Base-by-base conservation (phyloP, 2,888 invertebrate species). In the Pegoplata infirma region DNA sequence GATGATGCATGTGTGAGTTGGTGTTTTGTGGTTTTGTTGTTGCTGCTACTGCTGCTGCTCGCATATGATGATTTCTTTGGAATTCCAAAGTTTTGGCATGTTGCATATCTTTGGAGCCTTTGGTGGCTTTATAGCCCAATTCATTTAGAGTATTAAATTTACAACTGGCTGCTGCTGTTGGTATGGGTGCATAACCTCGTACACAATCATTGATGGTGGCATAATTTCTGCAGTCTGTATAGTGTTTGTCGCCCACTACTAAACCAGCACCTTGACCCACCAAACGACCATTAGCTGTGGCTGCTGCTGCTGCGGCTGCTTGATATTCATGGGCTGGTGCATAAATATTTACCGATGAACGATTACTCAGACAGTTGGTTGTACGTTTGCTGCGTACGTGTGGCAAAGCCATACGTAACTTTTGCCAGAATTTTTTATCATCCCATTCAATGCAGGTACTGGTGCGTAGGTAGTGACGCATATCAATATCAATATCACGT, bases 381-480 rank as follows among this genome's bases (percentile, higher is more conserved):
- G 86, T 84, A 28, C 87, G 87, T 72, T 87, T 88, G 69, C 82
- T 86, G 3, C 85, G 81, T 23, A 80, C 44, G 66, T 86, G 95
- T 76, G 97, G 97, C 93, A 98, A 93, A 68, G 97, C 95, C 87
- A 96, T 96, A 87, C 95, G 93, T 81, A 98, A 91, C 90, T 98
- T 98, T 88, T 97, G 97, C 98, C 98, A 98, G 91, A 98, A 98
- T 88, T 96, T 94, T 88, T 96, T 94, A 90, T 98, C 98, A 81
- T 96, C 96, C 95, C 96, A 97, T 89, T 96, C 95, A 87, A 98
- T 94, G 89, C 96, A 95, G 84, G 96, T 96, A 91, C 96, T 96
- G 79, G 96, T 95, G 86, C 97, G 94, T 86, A 98, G 92, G 90
- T 97, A 97, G 87, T 96, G 93, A 84, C 96, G 92, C 87, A 98